Percentiles rank a stretch among this genome's conserved stretches.
phyloP scores from a whole-genome alignment of 2,113 vertebrate genomes.

The Erythrolamprus reginae region DNA sequence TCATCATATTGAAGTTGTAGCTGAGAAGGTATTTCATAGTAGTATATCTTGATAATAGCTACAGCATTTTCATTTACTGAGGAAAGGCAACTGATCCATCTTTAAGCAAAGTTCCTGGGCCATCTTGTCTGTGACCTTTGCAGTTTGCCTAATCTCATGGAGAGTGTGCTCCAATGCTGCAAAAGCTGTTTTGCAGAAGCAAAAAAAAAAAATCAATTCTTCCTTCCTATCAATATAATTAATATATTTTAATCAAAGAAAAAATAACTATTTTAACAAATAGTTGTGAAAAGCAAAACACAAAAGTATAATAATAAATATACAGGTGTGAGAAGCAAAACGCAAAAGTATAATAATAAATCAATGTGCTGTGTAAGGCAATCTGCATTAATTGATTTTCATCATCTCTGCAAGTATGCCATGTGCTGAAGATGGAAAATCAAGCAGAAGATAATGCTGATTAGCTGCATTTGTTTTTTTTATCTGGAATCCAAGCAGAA shows the following conservation, averaged over 20 bases:
- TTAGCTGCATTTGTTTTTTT: too few species aligned
- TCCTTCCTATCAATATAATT: not conserved
- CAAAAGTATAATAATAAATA: not conserved
- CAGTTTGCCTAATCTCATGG: not conserved
- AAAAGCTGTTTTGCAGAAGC: not conserved
- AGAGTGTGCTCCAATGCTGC: not conserved
- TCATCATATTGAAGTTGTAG: not conserved
- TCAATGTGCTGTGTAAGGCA: not conserved
- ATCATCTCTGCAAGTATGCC: not conserved
- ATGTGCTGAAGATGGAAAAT: not conserved
- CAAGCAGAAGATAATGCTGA: not conserved
- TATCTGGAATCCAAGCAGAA: not conserved
- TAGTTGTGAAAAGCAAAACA: not conserved
- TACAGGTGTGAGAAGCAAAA: not conserved
- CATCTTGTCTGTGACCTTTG: too few species aligned
- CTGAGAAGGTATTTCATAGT: not conserved
- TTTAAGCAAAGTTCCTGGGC: not conserved
- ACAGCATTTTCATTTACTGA: not conserved
- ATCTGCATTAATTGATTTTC: not conserved
- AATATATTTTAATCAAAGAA: not conserved
- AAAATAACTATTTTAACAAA: not conserved
- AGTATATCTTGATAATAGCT: not conserved
- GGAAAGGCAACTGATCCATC: not conserved
- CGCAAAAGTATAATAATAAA: not conserved
- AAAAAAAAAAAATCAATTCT: not conserved